phyloP scores from a whole-genome alignment of 2,797 vertebrate genomes.

The Eulemur rubriventer region DNA sequence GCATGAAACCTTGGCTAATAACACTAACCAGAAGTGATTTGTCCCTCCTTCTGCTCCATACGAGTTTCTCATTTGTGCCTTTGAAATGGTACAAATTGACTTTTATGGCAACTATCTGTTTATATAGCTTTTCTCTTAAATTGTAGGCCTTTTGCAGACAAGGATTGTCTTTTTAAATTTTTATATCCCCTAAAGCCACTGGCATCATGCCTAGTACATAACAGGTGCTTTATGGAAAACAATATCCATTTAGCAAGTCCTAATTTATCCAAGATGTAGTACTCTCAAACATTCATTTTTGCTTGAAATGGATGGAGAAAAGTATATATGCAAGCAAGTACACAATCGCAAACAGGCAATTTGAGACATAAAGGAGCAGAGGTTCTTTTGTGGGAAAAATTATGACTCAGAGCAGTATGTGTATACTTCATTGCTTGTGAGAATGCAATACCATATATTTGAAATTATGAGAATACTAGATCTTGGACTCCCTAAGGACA shows the following conservation, averaged over 20 bases:
- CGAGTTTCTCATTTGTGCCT: not conserved
- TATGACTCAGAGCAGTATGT: not conserved
- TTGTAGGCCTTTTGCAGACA: slow-evolving; percentile 19
- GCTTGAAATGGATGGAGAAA: slow-evolving; percentile 41
- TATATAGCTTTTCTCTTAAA: slow-evolving; percentile 14
- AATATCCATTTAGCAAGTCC: slow-evolving; percentile 44
- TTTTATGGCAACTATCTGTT: slow-evolving; percentile 8
- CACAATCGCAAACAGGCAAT: slow-evolving; percentile 22
- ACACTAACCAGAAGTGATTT: not conserved
- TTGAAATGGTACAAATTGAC: not conserved
- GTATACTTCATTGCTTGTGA: not conserved
- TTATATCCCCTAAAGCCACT: slow-evolving; percentile 3
- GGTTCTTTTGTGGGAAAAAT: slow-evolving; percentile 25
- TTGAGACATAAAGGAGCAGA: slow-evolving; percentile 25
- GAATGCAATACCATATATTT: not conserved
- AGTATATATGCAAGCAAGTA: not conserved
- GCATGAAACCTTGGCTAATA: not conserved
- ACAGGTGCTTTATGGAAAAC: slow-evolving; percentile 56
- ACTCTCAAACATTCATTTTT: slow-evolving; percentile 41
- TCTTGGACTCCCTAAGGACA: not conserved
- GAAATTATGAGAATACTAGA: not conserved
- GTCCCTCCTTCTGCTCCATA: not conserved
- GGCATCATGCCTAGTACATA: not conserved
- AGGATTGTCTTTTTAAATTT: slow-evolving; percentile 30
- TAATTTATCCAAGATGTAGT: not conserved